These are phyloP conservation scores for Drosophila emarginata DNA, from an alignment of 2,888 invertebrate species.

Conservation along the genomic window DNA sequence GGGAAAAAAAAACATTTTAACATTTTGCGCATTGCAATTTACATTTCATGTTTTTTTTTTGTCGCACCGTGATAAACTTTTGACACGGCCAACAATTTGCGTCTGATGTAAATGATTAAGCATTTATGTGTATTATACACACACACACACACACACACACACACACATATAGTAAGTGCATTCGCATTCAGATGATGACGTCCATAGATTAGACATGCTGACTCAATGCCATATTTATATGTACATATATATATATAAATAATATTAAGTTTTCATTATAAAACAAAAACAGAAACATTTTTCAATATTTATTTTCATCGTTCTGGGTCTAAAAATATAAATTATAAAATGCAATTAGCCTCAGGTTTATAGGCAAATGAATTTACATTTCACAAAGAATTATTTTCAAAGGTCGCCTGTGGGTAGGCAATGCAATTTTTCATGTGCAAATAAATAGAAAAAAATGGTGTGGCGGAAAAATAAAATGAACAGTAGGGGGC, in stretches of 20 bases:
- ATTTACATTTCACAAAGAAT: background rate
- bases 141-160: too few species aligned
- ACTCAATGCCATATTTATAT: background rate
- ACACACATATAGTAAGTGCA: too few species aligned
- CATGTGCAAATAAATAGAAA: background rate
- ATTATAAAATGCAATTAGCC: background rate
- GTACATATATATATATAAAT: background rate
- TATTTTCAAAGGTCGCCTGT: background rate
- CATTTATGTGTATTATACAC: background rate
- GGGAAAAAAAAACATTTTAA: background rate
- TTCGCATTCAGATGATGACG: background rate
- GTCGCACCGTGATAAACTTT: constrained; percentile 38
- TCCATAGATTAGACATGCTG: background rate
- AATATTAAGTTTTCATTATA: too few species aligned
- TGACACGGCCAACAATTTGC: constrained; percentile 24
- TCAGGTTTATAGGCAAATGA: background rate
- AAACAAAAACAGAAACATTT: background rate
- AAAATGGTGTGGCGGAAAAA: too few species aligned
- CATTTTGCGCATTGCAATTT: constrained; percentile 7
- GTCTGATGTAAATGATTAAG: constrained; percentile 4
- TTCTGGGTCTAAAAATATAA: background rate
- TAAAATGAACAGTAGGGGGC: too few species aligned
- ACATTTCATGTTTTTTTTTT: background rate
- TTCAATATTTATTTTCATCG: background rate
- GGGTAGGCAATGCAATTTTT: constrained; percentile 3